Conservation (phyloP, 2,888 invertebrate species). For the Oligia strigilis region DNA sequence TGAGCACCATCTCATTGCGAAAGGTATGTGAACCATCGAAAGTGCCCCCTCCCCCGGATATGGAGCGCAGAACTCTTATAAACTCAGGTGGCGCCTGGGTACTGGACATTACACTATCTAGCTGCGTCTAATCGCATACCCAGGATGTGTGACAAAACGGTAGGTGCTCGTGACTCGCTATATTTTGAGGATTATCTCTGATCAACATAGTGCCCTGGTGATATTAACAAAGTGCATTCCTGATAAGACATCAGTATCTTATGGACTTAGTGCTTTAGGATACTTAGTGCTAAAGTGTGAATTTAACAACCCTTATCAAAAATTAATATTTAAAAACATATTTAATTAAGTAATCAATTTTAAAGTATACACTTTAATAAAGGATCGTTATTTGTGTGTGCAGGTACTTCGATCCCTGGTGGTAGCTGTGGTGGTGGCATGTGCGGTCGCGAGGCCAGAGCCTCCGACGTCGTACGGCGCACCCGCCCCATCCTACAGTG, state of each 20-base stretch:
- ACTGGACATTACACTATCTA: constrained; percentile 87
- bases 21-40: constrained; percentile 88
- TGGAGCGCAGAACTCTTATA: constrained; percentile 88
- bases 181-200: constrained; percentile 63
- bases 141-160: constrained; percentile 89
- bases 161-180: constrained; percentile 78
- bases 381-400: constrained; percentile 75
- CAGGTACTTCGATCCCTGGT: constrained; percentile 87
- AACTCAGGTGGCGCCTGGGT: constrained; percentile 86
- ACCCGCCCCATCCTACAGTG: constrained; percentile 87
- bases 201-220: constrained; percentile 79
- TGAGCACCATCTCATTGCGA: constrained; percentile 86
- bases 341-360: not conserved
- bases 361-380: constrained; percentile 29
- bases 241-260: constrained; percentile 23
- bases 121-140: constrained; percentile 80
- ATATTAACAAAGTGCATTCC: constrained; percentile 59
- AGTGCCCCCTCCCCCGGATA: constrained; percentile 89
- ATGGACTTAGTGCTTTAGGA: constrained; percentile 6
- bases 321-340: not conserved
- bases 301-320: constrained; percentile 17
- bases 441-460: constrained; percentile 89
- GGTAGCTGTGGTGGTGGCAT: constrained; percentile 84
- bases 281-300: constrained; percentile 62
- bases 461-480: constrained; percentile 91